These are phyloP conservation scores for Timema cristinae DNA, from an alignment of 2,888 invertebrate species.

Conservation along the genomic window DNA sequence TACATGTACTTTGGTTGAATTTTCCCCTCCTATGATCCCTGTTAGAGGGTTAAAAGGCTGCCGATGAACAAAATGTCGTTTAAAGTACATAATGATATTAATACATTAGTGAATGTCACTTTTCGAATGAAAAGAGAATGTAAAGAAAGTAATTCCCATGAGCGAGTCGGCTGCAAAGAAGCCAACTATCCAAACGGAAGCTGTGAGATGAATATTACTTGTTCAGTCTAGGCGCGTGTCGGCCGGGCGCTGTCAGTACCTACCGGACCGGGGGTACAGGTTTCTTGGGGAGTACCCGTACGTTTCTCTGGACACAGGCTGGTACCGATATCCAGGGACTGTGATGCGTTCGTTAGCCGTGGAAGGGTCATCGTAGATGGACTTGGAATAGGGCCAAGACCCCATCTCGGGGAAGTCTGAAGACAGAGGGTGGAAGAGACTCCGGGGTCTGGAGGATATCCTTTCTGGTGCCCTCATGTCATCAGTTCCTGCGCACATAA, in stretches of 20 bases:
- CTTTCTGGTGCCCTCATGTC: constrained; percentile 83
- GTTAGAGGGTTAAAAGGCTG: too few species aligned
- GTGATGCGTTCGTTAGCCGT: constrained; percentile 79
- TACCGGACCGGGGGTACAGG: constrained; percentile 80
- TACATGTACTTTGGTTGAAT: too few species aligned
- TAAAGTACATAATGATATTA: too few species aligned
- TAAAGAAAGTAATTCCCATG: too few species aligned
- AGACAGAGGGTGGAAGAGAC: constrained; percentile 55
- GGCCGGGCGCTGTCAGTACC: constrained; percentile 49
- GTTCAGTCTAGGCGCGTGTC: neutral
- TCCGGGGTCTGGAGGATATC: constrained; percentile 59
- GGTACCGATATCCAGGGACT: constrained; percentile 85
- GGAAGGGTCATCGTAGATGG: constrained; percentile 81
- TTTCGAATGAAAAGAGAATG: too few species aligned
- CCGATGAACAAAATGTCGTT: too few species aligned
- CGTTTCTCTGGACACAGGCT: constrained; percentile 84
- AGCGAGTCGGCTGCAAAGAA: too few species aligned
- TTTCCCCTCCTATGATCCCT: too few species aligned
- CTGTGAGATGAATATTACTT: neutral
- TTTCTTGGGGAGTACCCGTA: constrained; percentile 86
- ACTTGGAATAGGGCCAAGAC: constrained; percentile 75
- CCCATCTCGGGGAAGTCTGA: constrained; percentile 72
- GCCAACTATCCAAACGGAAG: neutral
- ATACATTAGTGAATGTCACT: too few species aligned
- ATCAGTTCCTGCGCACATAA: constrained; percentile 66